Conservation (phyloP, 2,797 vertebrate genomes). For the Oreortyx pictus region DNA sequence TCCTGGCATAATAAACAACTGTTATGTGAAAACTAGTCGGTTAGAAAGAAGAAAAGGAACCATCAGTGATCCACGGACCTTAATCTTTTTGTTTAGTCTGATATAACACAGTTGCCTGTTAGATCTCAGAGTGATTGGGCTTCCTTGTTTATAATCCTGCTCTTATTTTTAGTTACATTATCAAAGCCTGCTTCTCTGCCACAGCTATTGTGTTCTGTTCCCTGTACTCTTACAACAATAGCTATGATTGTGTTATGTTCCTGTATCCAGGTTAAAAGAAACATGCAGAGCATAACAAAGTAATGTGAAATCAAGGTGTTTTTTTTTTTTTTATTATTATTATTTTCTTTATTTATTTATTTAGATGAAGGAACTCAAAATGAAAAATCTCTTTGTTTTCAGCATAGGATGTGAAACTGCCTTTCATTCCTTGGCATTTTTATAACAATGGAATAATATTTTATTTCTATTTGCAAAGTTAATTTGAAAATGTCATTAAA, state of each 20-base stretch:
- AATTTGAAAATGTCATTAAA: slow-evolving; percentile 13
- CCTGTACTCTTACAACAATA: background rate
- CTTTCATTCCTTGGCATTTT: background rate
- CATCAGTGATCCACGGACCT: background rate
- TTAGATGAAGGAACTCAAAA: background rate
- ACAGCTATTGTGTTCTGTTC: slow-evolving; percentile 35
- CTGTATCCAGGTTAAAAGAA: background rate
- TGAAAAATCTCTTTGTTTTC: background rate
- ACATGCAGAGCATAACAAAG: background rate
- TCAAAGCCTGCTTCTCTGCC: background rate
- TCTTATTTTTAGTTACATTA: slow-evolving; percentile 51
- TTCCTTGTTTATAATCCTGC: slow-evolving; percentile 39
- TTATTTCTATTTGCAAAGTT: slow-evolving; percentile 39
- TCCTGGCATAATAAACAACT: background rate
- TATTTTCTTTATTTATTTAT: background rate
- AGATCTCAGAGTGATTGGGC: background rate
- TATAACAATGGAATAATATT: slow-evolving; percentile 6
- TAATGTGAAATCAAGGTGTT: background rate
- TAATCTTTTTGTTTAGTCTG: slow-evolving; percentile 26
- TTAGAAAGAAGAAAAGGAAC: background rate
- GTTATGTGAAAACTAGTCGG: background rate
- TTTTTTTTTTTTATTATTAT: background rate
- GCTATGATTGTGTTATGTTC: background rate
- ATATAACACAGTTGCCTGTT: background rate
- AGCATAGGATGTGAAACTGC: background rate